phyloP scores from a whole-genome alignment of 1,140 invertebrate genomes.

The Lepidostoma basale region DNA sequence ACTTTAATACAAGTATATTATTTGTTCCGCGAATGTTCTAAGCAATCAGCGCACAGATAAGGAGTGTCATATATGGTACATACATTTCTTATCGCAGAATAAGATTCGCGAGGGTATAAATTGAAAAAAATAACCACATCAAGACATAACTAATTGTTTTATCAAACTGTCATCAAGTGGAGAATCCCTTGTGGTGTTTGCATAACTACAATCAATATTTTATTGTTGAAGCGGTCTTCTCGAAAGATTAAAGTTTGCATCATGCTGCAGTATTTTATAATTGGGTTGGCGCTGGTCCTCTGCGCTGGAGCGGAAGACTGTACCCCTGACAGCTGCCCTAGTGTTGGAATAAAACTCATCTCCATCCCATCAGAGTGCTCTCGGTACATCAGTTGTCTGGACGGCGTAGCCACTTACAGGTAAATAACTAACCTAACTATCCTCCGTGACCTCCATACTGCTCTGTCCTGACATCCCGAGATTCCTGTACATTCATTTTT shows the following conservation, averaged over 20 bases:
- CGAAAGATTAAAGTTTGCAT: neutral
- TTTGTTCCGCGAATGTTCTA: neutral
- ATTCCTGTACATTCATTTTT: too few species aligned
- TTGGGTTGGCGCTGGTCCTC: neutral
- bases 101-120: slow-evolving; percentile 13
- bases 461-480: too few species aligned
- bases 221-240: neutral
- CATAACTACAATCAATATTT: neutral
- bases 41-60: too few species aligned
- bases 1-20: too few species aligned
- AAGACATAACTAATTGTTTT: slow-evolving; percentile 1
- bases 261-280: neutral
- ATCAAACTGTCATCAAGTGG: neutral
- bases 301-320: neutral
- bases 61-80: too few species aligned
- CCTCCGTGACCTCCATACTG: too few species aligned
- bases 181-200: neutral
- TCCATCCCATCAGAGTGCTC: slow-evolving; percentile 20
- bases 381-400: slow-evolving; percentile 11
- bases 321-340: neutral
- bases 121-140: slow-evolving; percentile 1
- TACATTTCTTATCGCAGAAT: slow-evolving; percentile 14
- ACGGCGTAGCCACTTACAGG: slow-evolving; percentile 20
- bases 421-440: too few species aligned
- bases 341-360: neutral